These are phyloP conservation scores for Phrynosoma platyrhinos DNA, from an alignment of 2,113 vertebrate genomes.

Conservation along the genomic window DNA sequence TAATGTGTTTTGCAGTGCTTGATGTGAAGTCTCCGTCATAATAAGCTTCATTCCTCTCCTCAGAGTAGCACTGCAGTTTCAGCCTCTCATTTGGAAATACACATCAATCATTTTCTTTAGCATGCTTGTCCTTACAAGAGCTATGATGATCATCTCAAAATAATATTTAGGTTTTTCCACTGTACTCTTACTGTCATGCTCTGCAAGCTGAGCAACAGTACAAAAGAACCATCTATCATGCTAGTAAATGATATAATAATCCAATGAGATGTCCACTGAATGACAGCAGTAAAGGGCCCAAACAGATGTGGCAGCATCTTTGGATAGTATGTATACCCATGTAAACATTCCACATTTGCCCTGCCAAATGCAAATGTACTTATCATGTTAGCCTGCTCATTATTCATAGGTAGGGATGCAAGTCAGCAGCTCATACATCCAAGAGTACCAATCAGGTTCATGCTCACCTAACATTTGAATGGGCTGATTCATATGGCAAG, in stretches of 20 bases:
- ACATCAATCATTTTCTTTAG: neutral
- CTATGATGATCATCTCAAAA: too few species aligned
- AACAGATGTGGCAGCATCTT: neutral
- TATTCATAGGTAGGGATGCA: neutral
- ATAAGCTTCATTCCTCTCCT: neutral
- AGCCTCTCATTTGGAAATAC: neutral
- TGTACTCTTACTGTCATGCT: neutral
- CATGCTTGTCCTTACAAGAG: neutral
- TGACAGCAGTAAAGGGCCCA: neutral
- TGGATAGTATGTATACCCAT: too few species aligned
- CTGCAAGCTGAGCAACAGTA: neutral
- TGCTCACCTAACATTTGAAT: neutral
- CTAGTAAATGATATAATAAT: neutral
- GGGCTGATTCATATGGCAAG: too few species aligned
- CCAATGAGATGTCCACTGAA: neutral
- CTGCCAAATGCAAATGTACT: neutral
- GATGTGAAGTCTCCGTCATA: neutral
- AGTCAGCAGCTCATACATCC: neutral
- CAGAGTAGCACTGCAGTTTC: neutral
- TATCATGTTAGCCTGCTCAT: neutral
- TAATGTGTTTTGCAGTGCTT: conserved; percentile 1
- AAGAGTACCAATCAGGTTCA: neutral
- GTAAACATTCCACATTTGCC: neutral
- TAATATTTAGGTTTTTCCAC: neutral
- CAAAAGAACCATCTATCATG: neutral